Conservation (phyloP, 92 coral and sea anemone genomes). For the Phenganax subtilis region DNA sequence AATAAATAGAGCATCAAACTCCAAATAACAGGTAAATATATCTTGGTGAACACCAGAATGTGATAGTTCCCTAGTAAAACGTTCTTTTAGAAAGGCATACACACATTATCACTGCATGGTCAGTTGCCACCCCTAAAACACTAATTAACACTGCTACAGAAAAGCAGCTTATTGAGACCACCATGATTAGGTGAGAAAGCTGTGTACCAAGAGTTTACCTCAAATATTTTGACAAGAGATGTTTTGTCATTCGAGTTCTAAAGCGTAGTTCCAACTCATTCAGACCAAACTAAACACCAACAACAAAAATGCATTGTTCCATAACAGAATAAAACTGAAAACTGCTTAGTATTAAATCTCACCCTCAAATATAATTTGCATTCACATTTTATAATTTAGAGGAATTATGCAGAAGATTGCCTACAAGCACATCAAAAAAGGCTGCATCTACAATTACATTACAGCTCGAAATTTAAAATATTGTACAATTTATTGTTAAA, state of each 20-base stretch:
- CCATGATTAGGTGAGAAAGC: too few relatives aligned
- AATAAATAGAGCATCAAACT: too few relatives aligned
- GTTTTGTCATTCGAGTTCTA: conserved; percentile 72
- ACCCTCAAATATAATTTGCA: too few relatives aligned
- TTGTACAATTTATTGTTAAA: not conserved
- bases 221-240: conserved; percentile 71
- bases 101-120: too few relatives aligned
- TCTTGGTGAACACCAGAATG: not conserved
- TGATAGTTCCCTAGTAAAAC: not conserved
- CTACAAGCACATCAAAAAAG: too few relatives aligned
- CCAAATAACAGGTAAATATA: not conserved
- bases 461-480: not conserved
- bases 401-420: too few relatives aligned
- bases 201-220: conserved; percentile 48
- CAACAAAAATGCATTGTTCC: not conserved
- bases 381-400: not conserved
- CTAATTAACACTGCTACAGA: too few relatives aligned
- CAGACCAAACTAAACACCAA: conserved; percentile 66
- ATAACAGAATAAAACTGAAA: not conserved
- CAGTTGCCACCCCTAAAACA: too few relatives aligned
- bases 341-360: not conserved
- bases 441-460: not conserved
- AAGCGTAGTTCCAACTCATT: conserved; percentile 80
- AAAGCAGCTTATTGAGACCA: too few relatives aligned
- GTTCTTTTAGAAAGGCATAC: too few relatives aligned